Evolutionary conservation across 2,888 invertebrate genomes (phyloP), one percentile per base, ranked within the genome.

Genomic region (Notocelia uddmanniana): DNA sequence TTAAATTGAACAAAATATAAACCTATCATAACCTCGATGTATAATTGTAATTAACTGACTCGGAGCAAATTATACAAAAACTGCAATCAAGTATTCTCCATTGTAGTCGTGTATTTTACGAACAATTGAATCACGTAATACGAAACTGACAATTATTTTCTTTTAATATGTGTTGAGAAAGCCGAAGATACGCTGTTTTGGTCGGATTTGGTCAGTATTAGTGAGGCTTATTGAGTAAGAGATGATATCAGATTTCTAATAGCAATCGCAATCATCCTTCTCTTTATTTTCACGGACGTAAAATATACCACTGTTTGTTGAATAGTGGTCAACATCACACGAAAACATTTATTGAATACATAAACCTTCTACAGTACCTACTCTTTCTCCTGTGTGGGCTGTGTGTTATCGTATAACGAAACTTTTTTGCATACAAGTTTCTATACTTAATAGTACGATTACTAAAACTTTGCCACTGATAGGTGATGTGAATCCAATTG

Each of bases 121-220:
- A 66, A 63, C 66, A 66, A 66, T 66, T 54, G 52, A 45, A 31
- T 45, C 64, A 8, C 41, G 50, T 34, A 58, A 50, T 64, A 10
- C n/a, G 18, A 59, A 31, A 59, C 64, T 26, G 19, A 64, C 45
- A 59, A 71, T 71, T 66, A 71, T 59, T 58, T 58, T 52, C 26
- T 23, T 64, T 58, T 70, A 59, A 59, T 26, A 26, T 9, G 31
- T 52, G 52, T 66, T 66, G 45, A 66, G 70, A 59, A 71, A 71
- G 31, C 18, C 13, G 41, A 54, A 59, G 50, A 52, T 52, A 54
- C 52, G 21, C 54, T 26, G 59, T 66, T 71, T 15, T 31, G 19
- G 19, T 1, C 5, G 13, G 11, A 34, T 37, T 34, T 2, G 9
- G 31, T 63, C 13, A 11, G 13, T 50, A 3, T 13, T 11, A 23